These are phyloP conservation scores for Psilanteris sp. DNA, from an alignment of 1,140 invertebrate genomes.

Conservation along the genomic window DNA sequence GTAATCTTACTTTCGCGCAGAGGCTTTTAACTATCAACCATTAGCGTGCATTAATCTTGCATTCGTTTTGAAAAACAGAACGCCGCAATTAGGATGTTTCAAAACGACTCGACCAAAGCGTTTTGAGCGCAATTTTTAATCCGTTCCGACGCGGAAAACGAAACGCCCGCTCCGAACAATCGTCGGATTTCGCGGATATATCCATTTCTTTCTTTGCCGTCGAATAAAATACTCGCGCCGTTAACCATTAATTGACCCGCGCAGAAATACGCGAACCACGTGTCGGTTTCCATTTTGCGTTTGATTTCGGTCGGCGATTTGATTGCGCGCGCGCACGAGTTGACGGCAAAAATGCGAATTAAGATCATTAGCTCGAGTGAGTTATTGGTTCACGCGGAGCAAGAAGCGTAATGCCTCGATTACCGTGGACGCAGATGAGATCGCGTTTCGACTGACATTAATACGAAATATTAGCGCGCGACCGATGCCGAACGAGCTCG, in stretches of 20 bases:
- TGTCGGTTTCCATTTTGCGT: slow-evolving; percentile 23
- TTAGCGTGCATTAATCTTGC: too few relatives aligned
- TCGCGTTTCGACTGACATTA: slow-evolving; percentile 60
- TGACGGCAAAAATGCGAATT: slow-evolving; percentile 43
- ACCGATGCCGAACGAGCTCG: slow-evolving; percentile 23
- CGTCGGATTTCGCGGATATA: slow-evolving; percentile 6
- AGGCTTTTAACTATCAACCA: too few relatives aligned
- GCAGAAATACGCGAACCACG: too few relatives aligned
- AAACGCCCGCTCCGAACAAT: too few relatives aligned
- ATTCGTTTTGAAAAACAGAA: too few relatives aligned
- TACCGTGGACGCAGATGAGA: slow-evolving; percentile 53
- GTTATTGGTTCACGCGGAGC: slow-evolving; percentile 51
- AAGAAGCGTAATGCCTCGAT: slow-evolving; percentile 57
- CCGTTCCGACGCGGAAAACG: too few relatives aligned
- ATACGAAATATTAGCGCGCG: slow-evolving; percentile 58
- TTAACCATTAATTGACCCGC: slow-evolving; percentile 46
- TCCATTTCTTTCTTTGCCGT: slow-evolving; percentile 1
- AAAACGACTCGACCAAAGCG: too few relatives aligned
- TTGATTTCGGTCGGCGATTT: slow-evolving; percentile 31
- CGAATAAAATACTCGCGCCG: slow-evolving; percentile 12
- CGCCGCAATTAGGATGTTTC: too few relatives aligned
- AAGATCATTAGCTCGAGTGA: slow-evolving; percentile 55
- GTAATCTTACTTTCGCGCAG: slow-evolving; percentile 1
- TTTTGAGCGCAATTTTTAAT: too few relatives aligned
- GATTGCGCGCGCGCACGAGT: slow-evolving; percentile 20